These are phyloP conservation scores for Astyanax mexicanus DNA, from an alignment of 2,797 vertebrate species.

Conservation along the genomic window DNA sequence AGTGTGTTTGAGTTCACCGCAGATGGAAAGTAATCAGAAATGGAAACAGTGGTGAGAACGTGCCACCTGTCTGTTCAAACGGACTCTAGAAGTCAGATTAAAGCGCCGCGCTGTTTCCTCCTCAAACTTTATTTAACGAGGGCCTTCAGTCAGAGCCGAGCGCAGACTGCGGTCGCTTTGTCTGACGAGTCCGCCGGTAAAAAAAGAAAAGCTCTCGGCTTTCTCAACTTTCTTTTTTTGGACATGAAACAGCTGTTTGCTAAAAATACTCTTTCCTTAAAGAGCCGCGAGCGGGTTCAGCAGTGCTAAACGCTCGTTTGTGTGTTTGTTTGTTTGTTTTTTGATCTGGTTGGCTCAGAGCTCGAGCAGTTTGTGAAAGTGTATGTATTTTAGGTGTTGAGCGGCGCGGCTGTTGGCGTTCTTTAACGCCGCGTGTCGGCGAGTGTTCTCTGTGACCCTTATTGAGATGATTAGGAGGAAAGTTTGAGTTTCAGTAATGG, in stretches of 20 bases:
- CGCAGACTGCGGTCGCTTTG: slow-evolving; percentile 39
- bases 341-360: not conserved
- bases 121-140: slow-evolving; percentile 31
- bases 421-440: not conserved
- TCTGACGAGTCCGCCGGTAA: slow-evolving; percentile 19
- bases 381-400: not conserved
- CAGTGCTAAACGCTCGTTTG: not conserved
- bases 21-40: slow-evolving; percentile 38
- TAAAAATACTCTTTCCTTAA: slow-evolving; percentile 49
- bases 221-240: slow-evolving; percentile 37
- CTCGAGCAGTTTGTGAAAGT: not conserved
- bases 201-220: slow-evolving; percentile 13
- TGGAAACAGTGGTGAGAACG: slow-evolving; percentile 37
- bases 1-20: slow-evolving; percentile 66
- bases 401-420: not conserved
- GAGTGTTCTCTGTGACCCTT: not conserved
- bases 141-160: not conserved
- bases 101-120: slow-evolving; percentile 37
- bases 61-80: slow-evolving; percentile 36
- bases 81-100: slow-evolving; percentile 13
- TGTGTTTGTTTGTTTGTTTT: too few species aligned
- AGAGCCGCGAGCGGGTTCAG: slow-evolving; percentile 26
- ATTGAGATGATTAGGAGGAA: slow-evolving; percentile 12
- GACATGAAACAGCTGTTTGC: slow-evolving; percentile 37
- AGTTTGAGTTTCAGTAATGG: not conserved